Base-by-base conservation (phyloP, 2,888 invertebrate species). In the Ommatoiulus sabulosus region DNA sequence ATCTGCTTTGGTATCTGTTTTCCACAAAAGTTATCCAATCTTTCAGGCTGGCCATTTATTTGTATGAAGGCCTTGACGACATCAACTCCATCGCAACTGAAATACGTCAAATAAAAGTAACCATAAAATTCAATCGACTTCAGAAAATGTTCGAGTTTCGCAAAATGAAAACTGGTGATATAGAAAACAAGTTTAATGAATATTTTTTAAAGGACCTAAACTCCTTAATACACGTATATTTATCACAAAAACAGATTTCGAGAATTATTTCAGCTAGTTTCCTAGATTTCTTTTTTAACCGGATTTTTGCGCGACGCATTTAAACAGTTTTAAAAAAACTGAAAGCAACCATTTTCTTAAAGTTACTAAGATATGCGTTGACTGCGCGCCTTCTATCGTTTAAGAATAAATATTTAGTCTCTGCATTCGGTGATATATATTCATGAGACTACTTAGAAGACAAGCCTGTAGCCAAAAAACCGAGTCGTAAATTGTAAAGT, bases 1-100 rank as follows among this genome's bases (percentile, higher is more conserved):
- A 98, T 94, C 89, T 97, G 97, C 90, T 96, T 96, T 0, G 98
- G 98, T 88, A 96, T 93, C 90, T 95, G 95, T 63, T 94, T 94
- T 8, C 97, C 98, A 92, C 99, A 99, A 92, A 97, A 97, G 44
- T 96, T 95, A 91, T 97, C 97, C 89, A 97, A 95, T 92, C 97
- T 95, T 92, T 97, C 97, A 93, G 96, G 95, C 91, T 96, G 94
- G 0, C 96, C 97, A 12, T 96, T 96, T 89, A 96, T 96, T 91
- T 96, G 95, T 87, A 97, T 96, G 92, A 96, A 96, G 17, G 97
- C 96, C 92, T 95, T 95, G 90, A 97, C 93, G n/a, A 96, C 95
- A 93, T 97, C 97, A 91, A 95, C 95, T 91, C 94, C 95, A 87
- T 95, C 95, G 92, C 97, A 97, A 90, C 97, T 97, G 72, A 57